phyloP scores from a whole-genome alignment of 2,888 invertebrate species.

The Dinocampus coccinellae region DNA sequence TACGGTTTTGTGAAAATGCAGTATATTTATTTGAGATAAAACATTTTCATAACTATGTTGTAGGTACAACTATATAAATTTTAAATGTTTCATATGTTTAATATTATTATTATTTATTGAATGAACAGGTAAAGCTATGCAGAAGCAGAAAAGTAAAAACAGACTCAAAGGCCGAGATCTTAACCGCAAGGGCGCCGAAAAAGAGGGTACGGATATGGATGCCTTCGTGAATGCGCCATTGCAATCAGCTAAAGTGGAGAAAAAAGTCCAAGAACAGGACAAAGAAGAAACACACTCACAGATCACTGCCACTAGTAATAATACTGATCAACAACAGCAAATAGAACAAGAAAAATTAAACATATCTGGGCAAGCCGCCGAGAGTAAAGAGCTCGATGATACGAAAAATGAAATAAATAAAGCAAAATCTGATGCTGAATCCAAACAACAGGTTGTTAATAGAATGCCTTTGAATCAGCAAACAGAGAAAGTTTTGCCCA shows the following conservation, averaged over 20 bases:
- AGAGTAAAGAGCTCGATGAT: slow-evolving; percentile 36
- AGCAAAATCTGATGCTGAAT: slow-evolving; percentile 30
- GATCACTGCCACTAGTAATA: slow-evolving; percentile 35
- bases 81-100: neutral
- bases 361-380: slow-evolving; percentile 22
- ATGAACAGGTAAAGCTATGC: slow-evolving; percentile 62
- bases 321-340: slow-evolving; percentile 37
- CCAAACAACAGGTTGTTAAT: slow-evolving; percentile 19
- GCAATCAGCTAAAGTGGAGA: slow-evolving; percentile 38
- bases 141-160: slow-evolving; percentile 71
- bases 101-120: slow-evolving; percentile 23
- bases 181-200: slow-evolving; percentile 73
- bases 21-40: too few relatives aligned
- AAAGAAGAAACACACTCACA: slow-evolving; percentile 43
- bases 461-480: slow-evolving; percentile 16
- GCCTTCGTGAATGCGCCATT: slow-evolving; percentile 69
- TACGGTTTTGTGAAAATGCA: neutral
- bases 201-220: slow-evolving; percentile 76
- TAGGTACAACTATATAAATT: neutral
- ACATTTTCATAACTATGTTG: too few relatives aligned
- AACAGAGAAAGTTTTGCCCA: slow-evolving; percentile 30
- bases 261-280: slow-evolving; percentile 46
- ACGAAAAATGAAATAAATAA: slow-evolving; percentile 44
- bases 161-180: slow-evolving; percentile 71
- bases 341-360: slow-evolving; percentile 32